A percentile compares a stretch with the other conserved stretches of the same genome.
Conservation (phyloP, 2,113 vertebrate species). For the Ctenodactylus gundi region DNA sequence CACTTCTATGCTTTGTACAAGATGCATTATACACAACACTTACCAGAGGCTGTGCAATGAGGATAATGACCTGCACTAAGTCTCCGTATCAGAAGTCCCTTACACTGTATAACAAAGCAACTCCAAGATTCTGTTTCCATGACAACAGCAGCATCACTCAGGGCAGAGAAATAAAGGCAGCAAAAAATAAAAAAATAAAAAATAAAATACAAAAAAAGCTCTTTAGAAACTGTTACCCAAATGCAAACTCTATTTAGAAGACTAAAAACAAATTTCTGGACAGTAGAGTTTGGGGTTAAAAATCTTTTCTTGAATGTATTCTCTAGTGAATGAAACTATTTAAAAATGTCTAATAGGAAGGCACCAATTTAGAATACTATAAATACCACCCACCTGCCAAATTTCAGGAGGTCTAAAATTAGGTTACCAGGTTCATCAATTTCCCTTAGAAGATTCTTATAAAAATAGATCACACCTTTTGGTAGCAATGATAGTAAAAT, state of each 20-base stretch:
- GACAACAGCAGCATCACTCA: slow-evolving; percentile 73
- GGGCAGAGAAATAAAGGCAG: slow-evolving; percentile 66
- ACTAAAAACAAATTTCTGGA: slow-evolving; percentile 51
- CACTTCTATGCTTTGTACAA: not conserved
- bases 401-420: slow-evolving; percentile 62
- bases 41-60: not conserved
- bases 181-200: no score
- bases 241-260: slow-evolving; percentile 34
- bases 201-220: slow-evolving; percentile 62
- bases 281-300: slow-evolving; percentile 38
- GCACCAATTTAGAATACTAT: slow-evolving; percentile 62
- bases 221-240: slow-evolving; percentile 64
- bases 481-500: not conserved
- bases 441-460: slow-evolving; percentile 54
- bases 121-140: slow-evolving; percentile 76
- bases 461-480: slow-evolving; percentile 2
- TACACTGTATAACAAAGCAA: slow-evolving; percentile 64
- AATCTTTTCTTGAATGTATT: slow-evolving; percentile 46
- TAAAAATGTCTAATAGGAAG: slow-evolving; percentile 67
- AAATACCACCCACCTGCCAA: slow-evolving; percentile 60
- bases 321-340: slow-evolving; percentile 58
- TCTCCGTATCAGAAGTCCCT: slow-evolving; percentile 68
- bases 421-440: slow-evolving; percentile 72
- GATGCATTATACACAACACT: rapidly evolving
- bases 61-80: slow-evolving; percentile 27